Evolutionary conservation across 2,113 vertebrate genomes (phyloP), one percentile per base, ranked within the genome.

Genomic region (Narcine bancroftii): DNA sequence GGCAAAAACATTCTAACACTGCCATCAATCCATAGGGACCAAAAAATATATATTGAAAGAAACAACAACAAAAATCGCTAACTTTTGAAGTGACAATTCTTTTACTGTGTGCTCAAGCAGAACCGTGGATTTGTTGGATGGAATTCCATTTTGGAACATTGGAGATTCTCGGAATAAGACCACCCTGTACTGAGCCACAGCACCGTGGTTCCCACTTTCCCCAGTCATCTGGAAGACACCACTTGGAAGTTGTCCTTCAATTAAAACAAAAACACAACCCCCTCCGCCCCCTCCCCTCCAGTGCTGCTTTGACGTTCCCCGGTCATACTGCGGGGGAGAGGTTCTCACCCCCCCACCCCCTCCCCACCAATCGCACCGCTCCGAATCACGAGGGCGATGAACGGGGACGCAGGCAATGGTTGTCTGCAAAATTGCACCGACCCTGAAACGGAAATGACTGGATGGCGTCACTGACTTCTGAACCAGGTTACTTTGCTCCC

Each of bases 21-120:
- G 95, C 95, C 94, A 94, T 95, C 75, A 91, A 94, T 95, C 95
- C 95, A 95, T 94, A 94, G 94, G 95, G 95, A 96, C 96, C 96
- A 95, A 91, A 91, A 91, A 66, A 69, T 45, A 69, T 45, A 17
- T 15, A 29, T n/a, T n/a, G 10, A 29, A 17, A 47, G 47, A 39
- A 89, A 89, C 36, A 39, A 39, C 29, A 91, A 89, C 33, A 89
- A 89, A 91, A 69, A 66, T 45, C n/a, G n/a, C n/a, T n/a, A n/a
- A n/a, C n/a, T n/a, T n/a, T n/a, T n/a, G 71, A 17, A 1, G 66
- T 56, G 21, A 60, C 11, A 24, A 36, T 87, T 83, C 63, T 69
- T 36, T 66, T 89, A 66, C 60, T 89, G 13, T 89, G 87, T 69
- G 65, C 65, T 69, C 17, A 42, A 42, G 42, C 39, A 42, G 21